Conservation (phyloP, 2,888 invertebrate species). For the Rhamnusium bicolor region DNA sequence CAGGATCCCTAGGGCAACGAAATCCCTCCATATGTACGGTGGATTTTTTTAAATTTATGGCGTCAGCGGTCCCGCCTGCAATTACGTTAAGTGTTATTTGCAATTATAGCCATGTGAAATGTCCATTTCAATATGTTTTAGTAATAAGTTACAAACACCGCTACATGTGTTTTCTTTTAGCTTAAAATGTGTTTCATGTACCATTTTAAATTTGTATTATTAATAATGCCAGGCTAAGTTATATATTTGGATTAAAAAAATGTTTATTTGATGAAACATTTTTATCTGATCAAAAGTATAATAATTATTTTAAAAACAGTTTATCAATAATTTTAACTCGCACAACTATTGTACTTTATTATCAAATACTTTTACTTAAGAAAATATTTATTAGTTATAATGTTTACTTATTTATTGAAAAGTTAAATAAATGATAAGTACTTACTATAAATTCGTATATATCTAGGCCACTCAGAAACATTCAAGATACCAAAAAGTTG, state of each 20-base stretch:
- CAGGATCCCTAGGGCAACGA: slow-evolving; percentile 47
- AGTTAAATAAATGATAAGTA: background rate
- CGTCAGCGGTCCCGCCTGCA: slow-evolving; percentile 51
- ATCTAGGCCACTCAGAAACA: background rate
- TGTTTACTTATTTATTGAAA: background rate
- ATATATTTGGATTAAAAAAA: slow-evolving; percentile 3
- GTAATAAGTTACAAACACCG: slow-evolving; percentile 38
- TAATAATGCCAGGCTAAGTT: background rate
- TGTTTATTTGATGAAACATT: background rate
- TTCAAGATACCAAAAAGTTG: background rate
- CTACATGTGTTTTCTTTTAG: slow-evolving; percentile 32
- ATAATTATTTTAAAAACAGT: background rate
- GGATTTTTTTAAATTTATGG: slow-evolving; percentile 59
- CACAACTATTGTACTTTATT: background rate
- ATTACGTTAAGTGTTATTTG: slow-evolving; percentile 59
- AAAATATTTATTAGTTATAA: background rate
- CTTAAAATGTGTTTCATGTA: slow-evolving; percentile 28
- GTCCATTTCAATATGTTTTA: slow-evolving; percentile 52
- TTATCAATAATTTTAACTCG: background rate
- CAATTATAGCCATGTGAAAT: slow-evolving; percentile 54
- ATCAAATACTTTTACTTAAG: background rate
- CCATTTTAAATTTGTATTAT: background rate
- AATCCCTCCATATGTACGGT: slow-evolving; percentile 50
- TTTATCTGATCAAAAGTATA: background rate
- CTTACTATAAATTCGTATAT: background rate